These are phyloP conservation scores for Macrophya alboannulata DNA, from an alignment of 2,888 invertebrate species.

Conservation along the genomic window DNA sequence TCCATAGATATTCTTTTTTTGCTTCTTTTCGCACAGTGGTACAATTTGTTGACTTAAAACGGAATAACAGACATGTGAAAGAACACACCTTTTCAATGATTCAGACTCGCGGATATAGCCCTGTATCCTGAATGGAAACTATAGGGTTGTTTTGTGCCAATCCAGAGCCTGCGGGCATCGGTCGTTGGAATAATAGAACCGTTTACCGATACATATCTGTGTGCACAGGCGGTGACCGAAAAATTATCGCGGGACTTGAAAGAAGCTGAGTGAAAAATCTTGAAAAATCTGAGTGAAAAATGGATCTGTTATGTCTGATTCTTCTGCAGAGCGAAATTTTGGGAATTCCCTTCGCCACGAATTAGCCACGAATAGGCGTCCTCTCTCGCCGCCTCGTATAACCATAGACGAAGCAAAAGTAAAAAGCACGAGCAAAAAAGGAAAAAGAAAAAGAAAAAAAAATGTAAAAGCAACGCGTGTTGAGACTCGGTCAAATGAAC, in stretches of 20 bases:
- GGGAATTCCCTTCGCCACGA: no score
- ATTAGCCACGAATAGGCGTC: no score
- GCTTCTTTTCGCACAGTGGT: no score
- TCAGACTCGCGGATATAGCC: not conserved
- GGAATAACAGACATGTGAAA: not conserved
- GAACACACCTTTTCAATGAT: not conserved
- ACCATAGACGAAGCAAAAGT: not conserved
- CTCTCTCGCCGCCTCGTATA: not conserved
- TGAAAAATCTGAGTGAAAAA: not conserved
- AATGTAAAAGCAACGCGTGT: conserved; percentile 34
- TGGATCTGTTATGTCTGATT: no score
- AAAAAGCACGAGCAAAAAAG: not conserved
- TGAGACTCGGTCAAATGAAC: conserved; percentile 52
- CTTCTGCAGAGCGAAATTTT: no score
- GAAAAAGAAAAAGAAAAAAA: not conserved
- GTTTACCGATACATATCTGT: not conserved
- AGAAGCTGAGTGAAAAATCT: not conserved
- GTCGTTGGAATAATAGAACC: conserved; percentile 24
- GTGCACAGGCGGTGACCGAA: not conserved
- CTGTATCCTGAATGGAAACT: not conserved
- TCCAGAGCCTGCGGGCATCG: not conserved
- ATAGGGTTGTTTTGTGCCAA: not conserved
- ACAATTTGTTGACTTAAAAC: not conserved
- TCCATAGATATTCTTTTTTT: not conserved
- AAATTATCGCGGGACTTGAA: not conserved